phyloP scores from a whole-genome alignment of 2,888 invertebrate genomes.

The Hermaeophaga mercurialis region DNA sequence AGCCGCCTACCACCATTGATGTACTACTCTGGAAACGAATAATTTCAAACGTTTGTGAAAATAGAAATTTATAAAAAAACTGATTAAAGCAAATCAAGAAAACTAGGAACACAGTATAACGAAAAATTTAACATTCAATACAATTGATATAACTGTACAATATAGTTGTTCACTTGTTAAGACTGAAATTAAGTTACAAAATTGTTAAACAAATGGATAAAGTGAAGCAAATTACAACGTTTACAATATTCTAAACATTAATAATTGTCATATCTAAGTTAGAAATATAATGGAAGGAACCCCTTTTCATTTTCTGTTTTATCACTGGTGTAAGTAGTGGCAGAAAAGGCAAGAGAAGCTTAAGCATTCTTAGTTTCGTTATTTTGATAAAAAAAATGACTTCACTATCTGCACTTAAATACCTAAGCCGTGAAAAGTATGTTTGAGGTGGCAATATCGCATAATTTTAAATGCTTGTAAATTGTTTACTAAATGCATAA shows the following conservation, averaged over 20 bases:
- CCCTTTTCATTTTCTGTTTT: too few species aligned
- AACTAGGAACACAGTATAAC: slow-evolving; percentile 15
- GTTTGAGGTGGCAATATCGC: too few species aligned
- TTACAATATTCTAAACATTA: not conserved
- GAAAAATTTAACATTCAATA: slow-evolving; percentile 9
- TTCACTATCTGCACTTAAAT: too few species aligned
- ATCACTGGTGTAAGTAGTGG: too few species aligned
- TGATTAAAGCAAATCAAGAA: slow-evolving; percentile 4
- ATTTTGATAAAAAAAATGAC: too few species aligned
- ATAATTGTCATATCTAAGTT: not conserved
- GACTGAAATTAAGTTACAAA: slow-evolving; percentile 3
- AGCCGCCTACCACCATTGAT: slow-evolving; percentile 10
- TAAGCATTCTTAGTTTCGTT: too few species aligned
- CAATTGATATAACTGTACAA: slow-evolving; percentile 13
- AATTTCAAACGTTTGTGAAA: slow-evolving; percentile 10
- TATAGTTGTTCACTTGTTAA: slow-evolving; percentile 9
- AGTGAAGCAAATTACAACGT: not conserved
- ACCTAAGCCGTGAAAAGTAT: too few species aligned
- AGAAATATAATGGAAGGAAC: too few species aligned
- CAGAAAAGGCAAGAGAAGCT: too few species aligned
- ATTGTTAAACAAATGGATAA: not conserved
- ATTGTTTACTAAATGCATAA: too few species aligned
- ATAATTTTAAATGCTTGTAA: too few species aligned
- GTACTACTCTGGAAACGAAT: slow-evolving; percentile 12
- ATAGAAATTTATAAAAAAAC: slow-evolving; percentile 13